phyloP scores from a whole-genome alignment of 1,140 invertebrate species.

The Kradibia gibbosae region DNA sequence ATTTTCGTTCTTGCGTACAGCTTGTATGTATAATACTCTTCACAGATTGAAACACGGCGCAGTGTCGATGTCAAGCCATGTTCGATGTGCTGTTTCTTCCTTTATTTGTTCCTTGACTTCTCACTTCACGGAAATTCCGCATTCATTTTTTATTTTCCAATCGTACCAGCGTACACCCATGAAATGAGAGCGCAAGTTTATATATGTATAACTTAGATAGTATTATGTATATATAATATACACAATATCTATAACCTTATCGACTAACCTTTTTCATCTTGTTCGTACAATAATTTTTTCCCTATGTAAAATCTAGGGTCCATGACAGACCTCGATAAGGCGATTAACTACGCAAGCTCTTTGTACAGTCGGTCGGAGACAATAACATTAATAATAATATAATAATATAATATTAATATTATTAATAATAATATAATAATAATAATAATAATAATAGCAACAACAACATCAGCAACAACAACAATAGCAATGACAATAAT shows the following conservation, averaged over 20 bases:
- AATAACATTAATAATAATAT: conserved; percentile 64
- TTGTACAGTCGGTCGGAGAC: conserved; percentile 69
- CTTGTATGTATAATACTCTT: conserved; percentile 35
- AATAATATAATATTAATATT: too few relatives aligned
- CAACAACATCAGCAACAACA: not conserved
- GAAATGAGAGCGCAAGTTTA: conserved; percentile 39
- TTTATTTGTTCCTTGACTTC: not conserved
- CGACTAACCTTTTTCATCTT: conserved; percentile 57
- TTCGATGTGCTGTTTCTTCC: conserved; percentile 59
- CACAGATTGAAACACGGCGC: conserved; percentile 32
- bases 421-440: not conserved
- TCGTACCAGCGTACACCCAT: not conserved
- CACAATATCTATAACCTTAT: conserved; percentile 61
- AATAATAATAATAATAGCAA: not conserved
- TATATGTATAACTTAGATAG: conserved; percentile 59
- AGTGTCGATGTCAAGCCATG: conserved; percentile 59
- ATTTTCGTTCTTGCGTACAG: conserved; percentile 43
- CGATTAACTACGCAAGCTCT: conserved; percentile 65
- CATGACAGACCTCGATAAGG: conserved; percentile 67
- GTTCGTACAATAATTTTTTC: conserved; percentile 52
- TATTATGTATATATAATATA: conserved; percentile 58
- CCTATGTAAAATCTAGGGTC: conserved; percentile 64
- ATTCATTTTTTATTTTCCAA: not conserved
- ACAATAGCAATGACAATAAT: not conserved
- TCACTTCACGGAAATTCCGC: not conserved